These are phyloP conservation scores for Podarcis lilfordi DNA, from an alignment of 2,797 vertebrate species.

Conservation along the genomic window DNA sequence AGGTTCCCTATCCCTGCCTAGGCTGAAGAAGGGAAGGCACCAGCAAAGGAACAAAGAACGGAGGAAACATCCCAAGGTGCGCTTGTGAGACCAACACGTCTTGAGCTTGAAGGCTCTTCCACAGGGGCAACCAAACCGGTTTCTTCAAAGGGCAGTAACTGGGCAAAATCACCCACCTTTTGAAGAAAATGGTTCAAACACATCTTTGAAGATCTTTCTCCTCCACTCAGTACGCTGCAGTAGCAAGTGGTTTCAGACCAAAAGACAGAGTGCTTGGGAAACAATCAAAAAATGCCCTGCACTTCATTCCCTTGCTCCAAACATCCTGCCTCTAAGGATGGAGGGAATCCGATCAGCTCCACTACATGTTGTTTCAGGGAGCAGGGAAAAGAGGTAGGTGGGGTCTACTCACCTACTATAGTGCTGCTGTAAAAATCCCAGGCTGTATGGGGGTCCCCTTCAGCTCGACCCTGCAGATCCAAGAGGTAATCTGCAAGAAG, in stretches of 20 bases:
- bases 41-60: not conserved
- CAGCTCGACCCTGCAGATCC: slow-evolving; percentile 90
- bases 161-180: not conserved
- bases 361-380: not conserved
- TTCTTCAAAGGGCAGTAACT: not conserved
- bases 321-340: not conserved
- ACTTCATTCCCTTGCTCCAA: not conserved
- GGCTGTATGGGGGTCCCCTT: slow-evolving; percentile 84
- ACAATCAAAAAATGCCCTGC: too few species aligned
- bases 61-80: not conserved
- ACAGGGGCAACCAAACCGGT: not conserved
- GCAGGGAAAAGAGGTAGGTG: not conserved
- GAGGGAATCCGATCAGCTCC: not conserved
- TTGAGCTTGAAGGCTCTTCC: not conserved
- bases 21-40: not conserved
- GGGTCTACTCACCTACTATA: slow-evolving; percentile 86
- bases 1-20: too few species aligned
- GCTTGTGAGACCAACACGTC: not conserved
- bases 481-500: slow-evolving; percentile 88
- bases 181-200: not conserved
- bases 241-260: not conserved
- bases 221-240: not conserved
- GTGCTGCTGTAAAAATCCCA: slow-evolving; percentile 99
- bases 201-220: not conserved
- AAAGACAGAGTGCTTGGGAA: not conserved